Base-by-base conservation (phyloP, 2,888 invertebrate species). In the Ceraclea dissimilis region DNA sequence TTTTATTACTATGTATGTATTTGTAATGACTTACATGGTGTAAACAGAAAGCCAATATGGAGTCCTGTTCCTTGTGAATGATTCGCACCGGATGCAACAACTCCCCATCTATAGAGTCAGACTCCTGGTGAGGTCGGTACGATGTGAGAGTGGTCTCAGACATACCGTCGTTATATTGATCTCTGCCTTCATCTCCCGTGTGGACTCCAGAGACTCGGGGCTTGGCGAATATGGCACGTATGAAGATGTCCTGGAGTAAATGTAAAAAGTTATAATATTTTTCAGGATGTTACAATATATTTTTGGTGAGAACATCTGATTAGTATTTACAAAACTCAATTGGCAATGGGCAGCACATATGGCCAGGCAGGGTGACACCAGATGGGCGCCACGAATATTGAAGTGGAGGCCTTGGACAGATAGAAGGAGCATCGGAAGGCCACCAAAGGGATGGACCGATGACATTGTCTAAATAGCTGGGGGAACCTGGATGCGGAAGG, bases 11-110 rank as follows among this genome's bases (percentile, higher is more conserved):
- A n/a, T n/a, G n/a, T n/a, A n/a, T n/a, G n/a, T n/a, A n/a, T n/a
- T n/a, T n/a, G n/a, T n/a, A n/a, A 10, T 26, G 26, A 26, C 44
- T 51, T 68, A 92, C 94, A 81, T 91, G 89, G 72, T 96, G 97
- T 58, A 97, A 81, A 69, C 97, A 96, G 79, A 99, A 99, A 31
- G 98, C 93, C 53, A 94, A 88, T 64, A 99, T 96, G 56, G 95
- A 92, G 72, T 99, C 99, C 74, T 96, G 96, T 69, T 99, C 99
- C 74, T 98, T 97, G 73, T 99, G 98, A 64, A 99, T 93, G 65
- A 99, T 93, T 64, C 96, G 83, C 58, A 95, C 92, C 10, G 93
- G 93, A 67, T 93, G 93, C 57, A 84, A 80, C 57, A 82, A 69
- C 58, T 76, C 76, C 26, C 59, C 59, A 44, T 71, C 69, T 56